Evolutionary conservation across 2,797 vertebrate species (phyloP).

Genomic region (Spea hammondii): DNA sequence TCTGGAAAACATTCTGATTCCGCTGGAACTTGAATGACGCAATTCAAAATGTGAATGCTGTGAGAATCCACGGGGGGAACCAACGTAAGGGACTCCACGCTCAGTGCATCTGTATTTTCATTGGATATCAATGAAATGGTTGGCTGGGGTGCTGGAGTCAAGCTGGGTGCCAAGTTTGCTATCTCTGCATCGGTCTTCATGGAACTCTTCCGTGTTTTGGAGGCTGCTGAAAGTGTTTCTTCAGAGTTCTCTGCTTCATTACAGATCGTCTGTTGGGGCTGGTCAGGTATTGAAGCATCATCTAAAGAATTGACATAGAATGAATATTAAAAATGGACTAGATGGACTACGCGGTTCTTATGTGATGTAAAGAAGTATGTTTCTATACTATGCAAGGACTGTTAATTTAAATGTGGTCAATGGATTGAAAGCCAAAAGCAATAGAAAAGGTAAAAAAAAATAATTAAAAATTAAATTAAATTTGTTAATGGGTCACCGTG

Average conservation of each 20-base stretch:
- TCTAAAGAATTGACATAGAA: constrained; percentile 60
- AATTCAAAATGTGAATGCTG: constrained; percentile 74
- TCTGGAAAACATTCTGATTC: constrained; percentile 30
- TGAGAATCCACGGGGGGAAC: constrained; percentile 83
- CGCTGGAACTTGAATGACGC: constrained; percentile 54
- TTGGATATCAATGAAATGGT: constrained; percentile 89
- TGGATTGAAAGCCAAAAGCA: too few species aligned
- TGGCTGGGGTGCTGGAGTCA: constrained; percentile 90
- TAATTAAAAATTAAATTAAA: too few species aligned
- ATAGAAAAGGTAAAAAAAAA: too few species aligned
- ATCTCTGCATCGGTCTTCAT: constrained; percentile 62
- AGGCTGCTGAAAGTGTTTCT: constrained; percentile 54
- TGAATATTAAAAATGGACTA: too few species aligned
- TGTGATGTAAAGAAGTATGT: too few species aligned
- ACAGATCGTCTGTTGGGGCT: constrained; percentile 65
- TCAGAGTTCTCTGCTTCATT: constrained; percentile 56
- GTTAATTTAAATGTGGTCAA: too few species aligned
- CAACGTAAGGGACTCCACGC: constrained; percentile 88
- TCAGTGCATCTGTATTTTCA: constrained; percentile 74
- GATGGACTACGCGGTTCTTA: too few species aligned
- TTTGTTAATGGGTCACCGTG: too few species aligned
- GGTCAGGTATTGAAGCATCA: constrained; percentile 69
- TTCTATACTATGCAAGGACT: too few species aligned
- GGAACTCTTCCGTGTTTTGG: constrained; percentile 57
- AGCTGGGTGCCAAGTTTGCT: constrained; percentile 84